Evolutionary conservation across 2,888 invertebrate genomes (phyloP), one percentile per base, ranked within the genome.

Genomic region (Tholera decimalis): DNA sequence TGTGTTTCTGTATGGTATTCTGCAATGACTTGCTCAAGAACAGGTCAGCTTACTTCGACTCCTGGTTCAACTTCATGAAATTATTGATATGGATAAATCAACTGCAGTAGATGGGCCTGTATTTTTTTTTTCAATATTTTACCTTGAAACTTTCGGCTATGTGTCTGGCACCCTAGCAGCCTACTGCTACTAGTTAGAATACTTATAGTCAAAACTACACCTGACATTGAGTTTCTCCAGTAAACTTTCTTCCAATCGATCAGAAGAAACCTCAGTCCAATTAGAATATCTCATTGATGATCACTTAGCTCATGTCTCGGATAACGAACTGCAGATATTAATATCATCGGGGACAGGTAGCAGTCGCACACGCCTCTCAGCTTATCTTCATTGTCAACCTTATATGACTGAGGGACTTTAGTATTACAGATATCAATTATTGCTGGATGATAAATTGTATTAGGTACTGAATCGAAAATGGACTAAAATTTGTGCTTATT

Each of bases 271-370:
- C 57, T 18, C 41, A 41, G 24, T 30, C 15, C 18, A 65, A 55
- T 66, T 65, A 65, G 55, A 44, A 37, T 30, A 6, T 43, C 22
- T 18, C 24, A 8, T 11, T 28, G n/a, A 73, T 35, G 20, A 41
- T 50, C 11, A 28, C 20, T 8, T 26, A 51, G 33, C 13, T 15
- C 26, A 37, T 37, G 28, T 47, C 24, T 62, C 35, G n/a, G 28
- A 30, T 68, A 22, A 41, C 61, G n/a, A 61, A 53, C 53, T 50
- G 49, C 54, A 57, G 57, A 68, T 20, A 73, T 74, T 53, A 43
- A 46, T 62, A 37, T 47, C 44, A 26, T 54, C 54, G 37, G 60
- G 47, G 53, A 54, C 57, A 30, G 51, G 35, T 62, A 56, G 22
- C 54, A 22, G 53, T n/a, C 57, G 30, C 54, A 68, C 62, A 69